phyloP scores from a whole-genome alignment of 2,113 vertebrate genomes.

The Eretmochelys imbricata region DNA sequence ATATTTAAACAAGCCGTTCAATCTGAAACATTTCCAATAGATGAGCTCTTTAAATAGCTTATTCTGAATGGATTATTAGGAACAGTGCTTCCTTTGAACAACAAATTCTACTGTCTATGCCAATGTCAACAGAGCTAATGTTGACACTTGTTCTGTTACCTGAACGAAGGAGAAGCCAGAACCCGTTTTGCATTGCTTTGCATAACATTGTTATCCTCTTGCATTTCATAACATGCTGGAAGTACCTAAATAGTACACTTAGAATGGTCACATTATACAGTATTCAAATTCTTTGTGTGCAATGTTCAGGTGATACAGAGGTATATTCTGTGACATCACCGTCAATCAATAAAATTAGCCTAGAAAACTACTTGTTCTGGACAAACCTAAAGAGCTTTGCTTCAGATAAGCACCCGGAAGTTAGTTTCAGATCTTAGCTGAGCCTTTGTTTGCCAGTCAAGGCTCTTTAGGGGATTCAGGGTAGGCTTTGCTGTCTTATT shows the following conservation, averaged over 20 bases:
- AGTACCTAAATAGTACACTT: neutral
- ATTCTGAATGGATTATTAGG: neutral
- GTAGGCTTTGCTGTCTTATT: neutral
- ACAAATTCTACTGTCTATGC: neutral
- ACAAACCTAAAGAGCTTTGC: neutral
- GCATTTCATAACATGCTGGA: neutral
- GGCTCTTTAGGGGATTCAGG: neutral
- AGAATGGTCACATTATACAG: accelerated
- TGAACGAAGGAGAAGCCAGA: neutral
- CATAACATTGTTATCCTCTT: neutral
- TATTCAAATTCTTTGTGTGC: neutral
- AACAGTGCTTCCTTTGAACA: neutral
- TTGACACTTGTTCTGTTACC: neutral
- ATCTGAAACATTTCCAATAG: neutral
- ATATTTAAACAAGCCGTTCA: neutral
- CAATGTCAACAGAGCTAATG: neutral
- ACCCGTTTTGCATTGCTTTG: neutral
- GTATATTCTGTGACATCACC: neutral
- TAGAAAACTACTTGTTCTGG: neutral
- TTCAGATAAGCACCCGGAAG: neutral
- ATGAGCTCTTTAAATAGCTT: neutral
- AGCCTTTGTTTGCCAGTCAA: neutral
- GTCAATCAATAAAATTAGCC: neutral
- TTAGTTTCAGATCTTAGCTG: neutral
- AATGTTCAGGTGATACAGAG: accelerated